Conservation (phyloP, 2,888 invertebrate species). For the Drosophila crucigera region DNA sequence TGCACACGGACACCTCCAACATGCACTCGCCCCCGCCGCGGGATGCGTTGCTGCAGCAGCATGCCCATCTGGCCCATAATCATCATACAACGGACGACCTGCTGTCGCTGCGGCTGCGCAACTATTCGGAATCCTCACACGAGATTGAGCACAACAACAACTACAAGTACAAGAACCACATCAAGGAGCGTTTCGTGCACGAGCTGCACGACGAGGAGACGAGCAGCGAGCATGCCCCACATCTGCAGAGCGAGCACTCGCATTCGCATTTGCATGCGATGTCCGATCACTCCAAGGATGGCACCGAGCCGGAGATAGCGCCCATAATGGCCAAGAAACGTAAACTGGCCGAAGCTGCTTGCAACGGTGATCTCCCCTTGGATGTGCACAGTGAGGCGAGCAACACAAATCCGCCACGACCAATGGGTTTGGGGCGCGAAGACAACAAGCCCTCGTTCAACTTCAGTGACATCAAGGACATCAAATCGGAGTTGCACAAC, state of each 20-base stretch:
- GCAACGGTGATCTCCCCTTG: slow-evolving; percentile 51
- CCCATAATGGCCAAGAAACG: slow-evolving; percentile 84
- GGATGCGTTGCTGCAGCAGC: slow-evolving; percentile 72
- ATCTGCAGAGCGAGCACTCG: slow-evolving; percentile 83
- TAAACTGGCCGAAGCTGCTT: slow-evolving; percentile 77
- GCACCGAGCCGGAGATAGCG: slow-evolving; percentile 84
- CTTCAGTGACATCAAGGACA: slow-evolving; percentile 77
- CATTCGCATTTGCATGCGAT: slow-evolving; percentile 81
- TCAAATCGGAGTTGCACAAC: slow-evolving; percentile 82
- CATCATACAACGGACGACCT: slow-evolving; percentile 80
- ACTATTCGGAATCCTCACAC: slow-evolving; percentile 85
- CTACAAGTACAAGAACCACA: slow-evolving; percentile 98
- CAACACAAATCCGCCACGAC: slow-evolving; percentile 36
- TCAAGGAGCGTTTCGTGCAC: slow-evolving; percentile 93
- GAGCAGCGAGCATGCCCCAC: slow-evolving; percentile 85
- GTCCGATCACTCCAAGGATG: slow-evolving; percentile 84
- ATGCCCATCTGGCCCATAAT: slow-evolving; percentile 67
- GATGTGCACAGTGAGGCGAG: slow-evolving; percentile 57
- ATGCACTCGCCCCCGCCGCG: slow-evolving; percentile 83
- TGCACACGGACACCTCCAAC: slow-evolving; percentile 84
- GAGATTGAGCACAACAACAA: slow-evolving; percentile 86
- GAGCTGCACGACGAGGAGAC: slow-evolving; percentile 85
- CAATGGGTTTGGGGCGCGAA: slow-evolving; percentile 57
- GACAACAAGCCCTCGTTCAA: slow-evolving; percentile 81
- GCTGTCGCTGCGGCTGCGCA: slow-evolving; percentile 82